Conservation (phyloP, 2,113 vertebrate species). For the Anhinga rufa region DNA sequence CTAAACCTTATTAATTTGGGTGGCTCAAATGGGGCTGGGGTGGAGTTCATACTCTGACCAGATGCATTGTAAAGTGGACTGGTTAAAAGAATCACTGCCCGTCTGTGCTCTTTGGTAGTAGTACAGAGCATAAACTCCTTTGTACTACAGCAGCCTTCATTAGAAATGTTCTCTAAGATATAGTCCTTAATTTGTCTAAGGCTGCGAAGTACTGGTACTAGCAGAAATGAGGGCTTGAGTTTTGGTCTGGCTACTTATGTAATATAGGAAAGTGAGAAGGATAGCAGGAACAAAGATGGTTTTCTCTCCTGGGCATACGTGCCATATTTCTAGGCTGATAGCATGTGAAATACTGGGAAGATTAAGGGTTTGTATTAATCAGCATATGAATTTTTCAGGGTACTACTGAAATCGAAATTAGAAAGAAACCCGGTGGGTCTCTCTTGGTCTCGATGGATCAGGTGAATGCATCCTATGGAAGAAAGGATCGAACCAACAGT, state of each 20-base stretch:
- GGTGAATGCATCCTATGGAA: conserved; percentile 88
- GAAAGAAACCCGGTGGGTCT: conserved; percentile 93
- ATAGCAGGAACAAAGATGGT: background rate
- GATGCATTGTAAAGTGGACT: fast-evolving
- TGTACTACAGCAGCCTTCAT: background rate
- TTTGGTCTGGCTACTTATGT: background rate
- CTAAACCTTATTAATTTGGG: background rate
- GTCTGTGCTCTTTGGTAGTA: background rate
- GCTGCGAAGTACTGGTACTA: background rate
- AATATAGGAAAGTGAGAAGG: background rate
- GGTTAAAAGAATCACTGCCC: background rate
- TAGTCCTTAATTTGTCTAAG: background rate
- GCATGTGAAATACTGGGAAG: background rate
- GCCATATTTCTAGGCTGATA: background rate
- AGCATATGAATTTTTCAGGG: conserved; percentile 52
- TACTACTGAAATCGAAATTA: conserved; percentile 89
- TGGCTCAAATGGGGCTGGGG: background rate
- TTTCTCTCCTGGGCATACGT: background rate
- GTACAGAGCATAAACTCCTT: background rate
- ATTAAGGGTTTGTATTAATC: background rate
- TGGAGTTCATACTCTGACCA: background rate
- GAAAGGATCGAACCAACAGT: conserved; percentile 93
- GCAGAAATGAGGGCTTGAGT: background rate
- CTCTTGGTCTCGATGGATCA: conserved; percentile 97
- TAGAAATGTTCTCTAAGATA: background rate